Evolutionary conservation across 2,888 invertebrate genomes (phyloP), one percentile per base, ranked within the genome.

Genomic region (Euproctis similis): DNA sequence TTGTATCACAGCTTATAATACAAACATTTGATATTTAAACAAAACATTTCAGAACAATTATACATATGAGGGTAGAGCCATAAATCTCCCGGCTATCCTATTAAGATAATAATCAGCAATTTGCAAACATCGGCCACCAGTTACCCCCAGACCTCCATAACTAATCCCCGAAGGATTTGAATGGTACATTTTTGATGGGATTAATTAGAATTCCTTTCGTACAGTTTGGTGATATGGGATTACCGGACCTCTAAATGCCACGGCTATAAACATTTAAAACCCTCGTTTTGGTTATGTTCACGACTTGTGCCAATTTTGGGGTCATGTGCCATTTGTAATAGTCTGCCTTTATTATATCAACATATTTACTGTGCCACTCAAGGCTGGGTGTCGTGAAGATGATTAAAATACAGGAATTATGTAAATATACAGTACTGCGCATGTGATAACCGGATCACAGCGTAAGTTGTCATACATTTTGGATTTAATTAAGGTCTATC

Each of bases 101-200:
- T 80, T 77, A 71, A 76, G 78, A 80, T 78, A 73, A 64, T 69
- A 63, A 59, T 78, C 78, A 61, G 69, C 63, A 68, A 74, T 75
- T 71, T 67, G 64, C 70, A 59, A 64, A 70, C 64, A 68, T 60
- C 51, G 59, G 49, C 62, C 69, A 56, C 64, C 55, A 57, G 54
- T 39, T 48, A 46, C 21, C 46, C 50, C 59, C 42, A 40, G 39
- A 23, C 31, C 25, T 31, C 35, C 50, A 38, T 46, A 48, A 47
- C 46, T 37, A 46, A 55, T 52, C 46, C 56, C 43, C 42, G 12
- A 30, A 47, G 46, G 50, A 58, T 57, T 59, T 46, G 53, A 66
- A 65, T 61, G 59, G 59, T 54, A 61, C 58, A 72, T 73, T 76
- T 76, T 74, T 64, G 59, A 45, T 50, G 46, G 65, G 65, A 67